Base-by-base conservation (phyloP, 2,113 vertebrate species). In the Empidonax traillii region DNA sequence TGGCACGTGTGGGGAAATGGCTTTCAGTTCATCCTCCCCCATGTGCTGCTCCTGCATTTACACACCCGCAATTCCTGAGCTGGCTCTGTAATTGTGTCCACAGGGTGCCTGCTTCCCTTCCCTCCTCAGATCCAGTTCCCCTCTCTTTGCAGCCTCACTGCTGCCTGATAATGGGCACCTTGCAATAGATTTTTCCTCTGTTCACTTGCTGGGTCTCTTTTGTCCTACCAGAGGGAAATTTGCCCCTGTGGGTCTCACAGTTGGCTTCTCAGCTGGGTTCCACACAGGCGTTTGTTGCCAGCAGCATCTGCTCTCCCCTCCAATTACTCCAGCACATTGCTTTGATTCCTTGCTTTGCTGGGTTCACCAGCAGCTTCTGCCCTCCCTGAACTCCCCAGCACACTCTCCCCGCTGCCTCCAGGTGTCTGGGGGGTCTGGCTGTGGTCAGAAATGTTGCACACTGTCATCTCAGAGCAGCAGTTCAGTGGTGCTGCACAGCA, bases 211-310 rank as follows among this genome's bases (percentile, higher is more conserved):
- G 77, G 77, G 41, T 75, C 27, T 91, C 90, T 93, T 94, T 96
- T 95, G 93, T 96, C 93, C 93, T 88, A 6, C 67, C 91, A 46
- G 49, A 10, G 93, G 85, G 87, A 95, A 53, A 72, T 95, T 88
- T 93, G 93, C 96, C 96, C 87, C 94, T 23, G 58, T 44, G 39
- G 67, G 71, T 91, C 90, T 95, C 93, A 4, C 92, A 93, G 91
- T 43, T 51, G 82, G 87, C 27, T 86, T 96, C 97, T 85, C 96
- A 77, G 95, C 94, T 94, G 96, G 93, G 61, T 82, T 90, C 59
- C 35, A 7, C 67, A 10, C 2, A 55, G 82, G 62, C 91, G 80
- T 94, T 96, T 80, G 89, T 92, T 95, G 94, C 93, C 77, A n/a
- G 55, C 69, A 86, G 89, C 92, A 49, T 87, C 73, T 93, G 96